Evolutionary conservation across 1,140 invertebrate species (phyloP).

Genomic region (Arctopsyche grandis): DNA sequence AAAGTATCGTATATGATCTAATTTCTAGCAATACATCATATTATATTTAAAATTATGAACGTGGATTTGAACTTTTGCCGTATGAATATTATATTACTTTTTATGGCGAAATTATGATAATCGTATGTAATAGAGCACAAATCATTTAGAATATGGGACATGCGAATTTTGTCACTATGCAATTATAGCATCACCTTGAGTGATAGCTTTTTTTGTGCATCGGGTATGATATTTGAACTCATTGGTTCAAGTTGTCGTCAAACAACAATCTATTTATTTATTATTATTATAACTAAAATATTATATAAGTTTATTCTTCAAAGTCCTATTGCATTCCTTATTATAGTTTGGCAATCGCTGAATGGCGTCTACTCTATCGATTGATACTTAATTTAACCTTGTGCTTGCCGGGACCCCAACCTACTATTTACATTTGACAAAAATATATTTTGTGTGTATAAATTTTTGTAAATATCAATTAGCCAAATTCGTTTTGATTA

Average conservation of each 20-base stretch:
- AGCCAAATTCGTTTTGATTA: not conserved
- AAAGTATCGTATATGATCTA: not conserved
- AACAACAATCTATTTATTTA: slow-evolving; percentile 26
- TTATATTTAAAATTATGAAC: no score
- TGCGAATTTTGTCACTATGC: not conserved
- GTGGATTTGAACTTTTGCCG: no score
- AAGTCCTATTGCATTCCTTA: not conserved
- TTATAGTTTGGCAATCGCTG: not conserved
- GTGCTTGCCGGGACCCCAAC: not conserved
- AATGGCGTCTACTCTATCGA: not conserved
- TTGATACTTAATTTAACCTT: slow-evolving; percentile 6
- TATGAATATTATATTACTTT: no score
- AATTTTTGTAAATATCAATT: not conserved
- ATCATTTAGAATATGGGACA: not conserved
- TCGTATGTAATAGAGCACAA: no score
- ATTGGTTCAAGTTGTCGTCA: slow-evolving; percentile 9
- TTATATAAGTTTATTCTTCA: no score
- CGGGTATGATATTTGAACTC: slow-evolving; percentile 2
- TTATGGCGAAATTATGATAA: no score
- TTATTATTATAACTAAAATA: no score
- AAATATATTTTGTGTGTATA: not conserved
- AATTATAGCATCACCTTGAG: slow-evolving; percentile 7
- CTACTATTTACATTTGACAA: not conserved
- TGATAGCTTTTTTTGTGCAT: not conserved
- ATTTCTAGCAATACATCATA: not conserved